A percentile compares a stretch with the other conserved stretches of the same genome.
Evolutionary conservation across 2,797 vertebrate species (phyloP).

Genomic region (Pseudochromis fuscus): DNA sequence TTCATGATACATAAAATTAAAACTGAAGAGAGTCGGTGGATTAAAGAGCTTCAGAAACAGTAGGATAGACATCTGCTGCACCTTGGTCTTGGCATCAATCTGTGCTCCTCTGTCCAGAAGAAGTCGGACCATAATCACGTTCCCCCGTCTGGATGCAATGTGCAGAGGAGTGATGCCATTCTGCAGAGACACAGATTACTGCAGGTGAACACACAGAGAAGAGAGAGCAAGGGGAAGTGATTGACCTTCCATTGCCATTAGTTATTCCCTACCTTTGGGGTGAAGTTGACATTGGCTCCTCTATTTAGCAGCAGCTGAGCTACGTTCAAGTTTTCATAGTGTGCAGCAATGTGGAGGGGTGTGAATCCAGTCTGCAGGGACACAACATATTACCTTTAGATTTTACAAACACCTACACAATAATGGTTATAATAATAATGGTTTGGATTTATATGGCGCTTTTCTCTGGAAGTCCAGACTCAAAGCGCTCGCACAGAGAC

Average conservation of each 20-base stretch:
- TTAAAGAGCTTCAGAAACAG: constrained; percentile 3
- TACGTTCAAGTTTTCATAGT: constrained; percentile 98
- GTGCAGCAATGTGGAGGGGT: constrained; percentile 97
- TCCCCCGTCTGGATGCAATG: constrained; percentile 96
- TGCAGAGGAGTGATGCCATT: constrained; percentile 98
- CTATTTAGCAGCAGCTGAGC: constrained; percentile 95
- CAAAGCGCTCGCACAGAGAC: too few relatives aligned
- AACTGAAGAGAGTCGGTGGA: constrained; percentile 4
- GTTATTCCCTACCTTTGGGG: constrained; percentile 89
- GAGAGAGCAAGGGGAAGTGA: neutral
- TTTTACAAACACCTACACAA: constrained; percentile 29
- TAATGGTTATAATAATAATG: too few relatives aligned
- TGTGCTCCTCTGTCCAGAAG: constrained; percentile 96
- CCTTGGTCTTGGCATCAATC: constrained; percentile 97
- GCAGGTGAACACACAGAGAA: constrained; percentile 21
- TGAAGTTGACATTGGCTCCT: constrained; percentile 98
- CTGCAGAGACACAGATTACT: constrained; percentile 77
- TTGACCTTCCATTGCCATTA: neutral
- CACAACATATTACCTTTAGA: constrained; percentile 28
- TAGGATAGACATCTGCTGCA: constrained; percentile 58
- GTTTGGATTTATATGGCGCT: too few relatives aligned
- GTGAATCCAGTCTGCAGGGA: constrained; percentile 94
- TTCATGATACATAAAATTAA: constrained; percentile 34
- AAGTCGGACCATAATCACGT: constrained; percentile 98
- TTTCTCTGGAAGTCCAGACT: too few relatives aligned